Evolutionary conservation across 2,113 vertebrate species (phyloP).

Genomic region (Tenebrosternarchus preto): DNA sequence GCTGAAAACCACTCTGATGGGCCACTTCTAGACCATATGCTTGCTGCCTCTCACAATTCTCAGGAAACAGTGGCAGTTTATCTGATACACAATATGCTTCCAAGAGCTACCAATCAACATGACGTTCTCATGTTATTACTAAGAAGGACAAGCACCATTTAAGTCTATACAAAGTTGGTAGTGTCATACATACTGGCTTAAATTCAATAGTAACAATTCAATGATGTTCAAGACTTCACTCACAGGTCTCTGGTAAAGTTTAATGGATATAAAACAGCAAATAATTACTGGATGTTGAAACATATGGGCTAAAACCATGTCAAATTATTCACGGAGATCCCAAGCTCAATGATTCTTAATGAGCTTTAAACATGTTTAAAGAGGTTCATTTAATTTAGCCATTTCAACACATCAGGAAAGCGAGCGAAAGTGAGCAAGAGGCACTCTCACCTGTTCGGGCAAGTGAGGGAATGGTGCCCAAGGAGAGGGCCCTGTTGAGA

Average conservation of each 20-base stretch:
- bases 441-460: conserved; percentile 79
- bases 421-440: background rate
- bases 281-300: too few species aligned
- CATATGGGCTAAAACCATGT: too few species aligned
- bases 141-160: background rate
- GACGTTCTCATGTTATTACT: background rate
- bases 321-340: too few species aligned
- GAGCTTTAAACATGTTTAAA: background rate
- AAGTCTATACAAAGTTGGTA: too few species aligned
- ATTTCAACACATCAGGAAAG: background rate
- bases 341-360: too few species aligned
- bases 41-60: background rate
- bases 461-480: conserved; percentile 90
- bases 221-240: background rate
- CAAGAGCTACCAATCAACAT: background rate
- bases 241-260: too few species aligned
- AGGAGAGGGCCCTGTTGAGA: conserved; percentile 84
- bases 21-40: background rate
- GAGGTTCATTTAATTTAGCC: background rate
- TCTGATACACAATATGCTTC: background rate
- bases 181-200: too few species aligned
- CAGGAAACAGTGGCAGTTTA: background rate
- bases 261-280: too few species aligned
- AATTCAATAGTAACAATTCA: background rate
- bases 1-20: background rate